phyloP scores from a whole-genome alignment of 2,113 vertebrate genomes.

The Pandion haliaetus region DNA sequence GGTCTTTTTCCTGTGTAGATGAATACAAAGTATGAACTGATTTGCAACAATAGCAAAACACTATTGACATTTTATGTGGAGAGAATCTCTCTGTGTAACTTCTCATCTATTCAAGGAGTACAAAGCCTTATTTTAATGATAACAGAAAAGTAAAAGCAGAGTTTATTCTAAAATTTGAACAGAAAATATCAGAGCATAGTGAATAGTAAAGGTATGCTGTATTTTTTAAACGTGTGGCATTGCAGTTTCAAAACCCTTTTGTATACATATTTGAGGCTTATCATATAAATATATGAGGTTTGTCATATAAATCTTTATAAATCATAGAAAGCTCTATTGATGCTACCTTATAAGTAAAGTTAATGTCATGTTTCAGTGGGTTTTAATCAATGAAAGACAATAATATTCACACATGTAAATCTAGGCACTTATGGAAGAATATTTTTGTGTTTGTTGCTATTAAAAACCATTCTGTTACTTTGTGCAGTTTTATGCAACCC shows the following conservation, averaged over 20 bases:
- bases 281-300: neutral
- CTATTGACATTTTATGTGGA: neutral
- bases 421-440: neutral
- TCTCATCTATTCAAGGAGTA: neutral
- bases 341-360: neutral
- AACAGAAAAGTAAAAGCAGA: neutral
- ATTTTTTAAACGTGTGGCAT: neutral
- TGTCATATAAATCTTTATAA: neutral
- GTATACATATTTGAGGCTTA: neutral
- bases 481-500: neutral
- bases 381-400: neutral
- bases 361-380: neutral
- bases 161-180: neutral
- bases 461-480: neutral
- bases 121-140: neutral
- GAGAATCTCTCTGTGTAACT: neutral
- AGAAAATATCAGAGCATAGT: neutral
- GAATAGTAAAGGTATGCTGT: neutral
- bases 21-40: neutral
- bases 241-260: neutral
- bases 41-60: neutral
- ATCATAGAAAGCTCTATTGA: neutral
- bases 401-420: neutral
- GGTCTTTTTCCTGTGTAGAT: neutral
- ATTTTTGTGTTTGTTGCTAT: neutral